These are phyloP conservation scores for Capreolus pygargus DNA, from an alignment of 2,113 vertebrate species.

Conservation along the genomic window DNA sequence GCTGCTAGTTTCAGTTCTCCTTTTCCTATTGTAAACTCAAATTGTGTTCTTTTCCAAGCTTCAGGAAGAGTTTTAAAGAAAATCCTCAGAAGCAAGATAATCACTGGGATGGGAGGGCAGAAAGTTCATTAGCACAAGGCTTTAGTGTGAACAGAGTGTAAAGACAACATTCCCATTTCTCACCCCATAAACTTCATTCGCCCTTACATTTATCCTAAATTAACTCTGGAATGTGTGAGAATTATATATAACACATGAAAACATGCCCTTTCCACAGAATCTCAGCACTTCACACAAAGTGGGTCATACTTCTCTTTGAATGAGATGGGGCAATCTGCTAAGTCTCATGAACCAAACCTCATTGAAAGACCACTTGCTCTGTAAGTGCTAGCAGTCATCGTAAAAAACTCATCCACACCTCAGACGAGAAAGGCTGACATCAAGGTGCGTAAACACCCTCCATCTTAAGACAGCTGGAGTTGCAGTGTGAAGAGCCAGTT, in stretches of 20 bases:
- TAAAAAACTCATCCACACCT: background rate
- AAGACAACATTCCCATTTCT: background rate
- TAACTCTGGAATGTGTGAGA: background rate
- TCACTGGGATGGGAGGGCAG: too few species aligned
- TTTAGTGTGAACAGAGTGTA: background rate
- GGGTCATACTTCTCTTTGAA: background rate
- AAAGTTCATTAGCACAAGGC: background rate
- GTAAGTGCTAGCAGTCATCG: background rate
- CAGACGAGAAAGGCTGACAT: background rate
- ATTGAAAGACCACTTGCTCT: background rate
- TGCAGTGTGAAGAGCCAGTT: background rate
- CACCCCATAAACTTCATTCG: background rate
- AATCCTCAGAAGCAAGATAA: background rate
- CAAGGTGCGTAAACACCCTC: background rate
- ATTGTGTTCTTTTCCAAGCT: background rate
- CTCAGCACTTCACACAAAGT: background rate
- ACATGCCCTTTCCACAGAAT: background rate
- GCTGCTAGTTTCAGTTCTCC: background rate
- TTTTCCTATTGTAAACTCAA: background rate
- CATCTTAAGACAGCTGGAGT: background rate
- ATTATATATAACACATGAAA: background rate
- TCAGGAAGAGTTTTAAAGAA: background rate
- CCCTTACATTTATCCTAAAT: slow-evolving; percentile 16
- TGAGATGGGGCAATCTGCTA: background rate
- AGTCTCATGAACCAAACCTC: background rate